Conservation (phyloP, 2,113 vertebrate genomes). For the Pomatorhinus ruficollis region DNA sequence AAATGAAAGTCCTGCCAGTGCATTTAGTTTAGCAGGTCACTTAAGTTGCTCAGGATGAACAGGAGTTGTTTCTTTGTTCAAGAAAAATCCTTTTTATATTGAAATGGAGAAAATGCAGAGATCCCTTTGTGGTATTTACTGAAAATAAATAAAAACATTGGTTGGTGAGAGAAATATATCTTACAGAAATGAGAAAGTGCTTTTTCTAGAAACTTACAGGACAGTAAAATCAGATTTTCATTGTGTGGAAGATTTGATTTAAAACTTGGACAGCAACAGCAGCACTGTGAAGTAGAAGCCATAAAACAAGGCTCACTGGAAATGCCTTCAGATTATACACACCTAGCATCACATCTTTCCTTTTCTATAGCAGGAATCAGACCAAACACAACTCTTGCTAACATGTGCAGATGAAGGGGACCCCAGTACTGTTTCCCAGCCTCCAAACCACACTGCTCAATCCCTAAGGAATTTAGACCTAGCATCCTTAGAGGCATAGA, state of each 20-base stretch:
- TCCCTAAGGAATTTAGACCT: not conserved
- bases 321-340: not conserved
- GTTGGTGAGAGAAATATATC: not conserved
- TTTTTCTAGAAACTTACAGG: not conserved
- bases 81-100: slow-evolving; percentile 21
- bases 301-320: not conserved
- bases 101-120: slow-evolving; percentile 25
- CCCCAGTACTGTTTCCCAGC: not conserved
- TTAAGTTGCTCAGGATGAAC: slow-evolving; percentile 51
- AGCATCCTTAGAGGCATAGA: not conserved
- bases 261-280: not conserved
- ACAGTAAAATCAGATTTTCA: slow-evolving; percentile 3
- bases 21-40: slow-evolving; percentile 57
- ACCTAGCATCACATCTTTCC: not conserved
- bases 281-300: not conserved
- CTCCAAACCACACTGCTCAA: not conserved
- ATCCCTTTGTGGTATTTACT: slow-evolving; percentile 4
- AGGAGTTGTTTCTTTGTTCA: not conserved
- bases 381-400: not conserved
- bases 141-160: slow-evolving; percentile 28
- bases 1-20: slow-evolving; percentile 51
- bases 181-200: not conserved
- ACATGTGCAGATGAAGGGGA: not conserved
- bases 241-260: slow-evolving; percentile 7
- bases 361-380: not conserved